Evolutionary conservation across 2,888 invertebrate species (phyloP).

Genomic region (Lottia scabra): DNA sequence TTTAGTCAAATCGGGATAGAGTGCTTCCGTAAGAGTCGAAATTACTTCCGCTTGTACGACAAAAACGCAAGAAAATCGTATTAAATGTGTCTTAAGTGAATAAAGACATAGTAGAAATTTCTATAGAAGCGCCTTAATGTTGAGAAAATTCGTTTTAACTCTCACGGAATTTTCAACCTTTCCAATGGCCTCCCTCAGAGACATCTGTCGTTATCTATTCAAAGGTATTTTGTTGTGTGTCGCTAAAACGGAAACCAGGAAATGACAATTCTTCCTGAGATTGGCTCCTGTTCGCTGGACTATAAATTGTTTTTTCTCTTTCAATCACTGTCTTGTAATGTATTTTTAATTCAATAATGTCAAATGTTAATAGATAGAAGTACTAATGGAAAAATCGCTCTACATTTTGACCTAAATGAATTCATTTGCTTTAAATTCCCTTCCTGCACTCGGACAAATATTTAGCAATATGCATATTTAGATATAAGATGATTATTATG

Average conservation of each 20-base stretch:
- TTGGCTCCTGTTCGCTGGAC: not conserved
- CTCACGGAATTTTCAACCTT: conserved; percentile 3
- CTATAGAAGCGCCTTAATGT: conserved; percentile 2
- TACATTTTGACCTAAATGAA: too few relatives aligned
- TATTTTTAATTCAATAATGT: not conserved
- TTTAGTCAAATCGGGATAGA: conserved; percentile 17
- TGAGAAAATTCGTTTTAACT: conserved; percentile 3
- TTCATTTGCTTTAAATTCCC: too few relatives aligned
- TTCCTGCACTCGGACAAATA: too few relatives aligned
- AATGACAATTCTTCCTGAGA: conserved; percentile 2
- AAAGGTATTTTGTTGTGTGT: conserved; percentile 3
- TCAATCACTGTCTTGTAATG: not conserved
- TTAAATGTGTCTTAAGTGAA: conserved; percentile 20
- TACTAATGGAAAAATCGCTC: too few relatives aligned
- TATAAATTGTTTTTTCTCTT: conserved; percentile 3
- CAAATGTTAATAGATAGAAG: not conserved
- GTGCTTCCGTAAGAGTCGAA: conserved; percentile 20
- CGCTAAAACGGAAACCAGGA: not conserved
- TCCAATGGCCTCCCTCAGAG: not conserved
- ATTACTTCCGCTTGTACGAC: conserved; percentile 19
- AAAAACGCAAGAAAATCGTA: conserved; percentile 21
- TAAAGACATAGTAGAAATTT: conserved; percentile 3
- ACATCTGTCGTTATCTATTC: conserved; percentile 3
- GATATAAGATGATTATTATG: too few relatives aligned
- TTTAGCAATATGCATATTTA: too few relatives aligned